Percentiles rank a stretch among this genome's conserved stretches.
Conservation (phyloP, 2,797 vertebrate species). For the Enteromius treurensis region DNA sequence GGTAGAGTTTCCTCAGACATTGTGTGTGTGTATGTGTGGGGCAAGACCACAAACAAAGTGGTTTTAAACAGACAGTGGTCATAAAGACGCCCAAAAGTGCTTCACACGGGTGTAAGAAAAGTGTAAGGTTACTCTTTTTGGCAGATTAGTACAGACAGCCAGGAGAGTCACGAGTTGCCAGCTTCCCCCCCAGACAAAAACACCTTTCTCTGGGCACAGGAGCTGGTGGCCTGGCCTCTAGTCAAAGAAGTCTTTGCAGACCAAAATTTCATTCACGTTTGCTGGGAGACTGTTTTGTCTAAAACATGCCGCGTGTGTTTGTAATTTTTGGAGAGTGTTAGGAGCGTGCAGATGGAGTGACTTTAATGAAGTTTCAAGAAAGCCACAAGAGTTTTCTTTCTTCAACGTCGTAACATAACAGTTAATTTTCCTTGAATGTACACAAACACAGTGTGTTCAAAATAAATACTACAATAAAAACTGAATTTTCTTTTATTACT, state of each 20-base stretch:
- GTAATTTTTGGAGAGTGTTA: conserved; percentile 77
- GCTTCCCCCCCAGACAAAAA: conserved; percentile 79
- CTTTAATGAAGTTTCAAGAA: conserved; percentile 34
- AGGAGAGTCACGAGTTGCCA: conserved; percentile 63
- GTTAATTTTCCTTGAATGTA: conserved; percentile 28
- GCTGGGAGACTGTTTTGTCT: conserved; percentile 78
- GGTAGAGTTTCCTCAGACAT: conserved; percentile 53
- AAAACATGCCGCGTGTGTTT: conserved; percentile 69
- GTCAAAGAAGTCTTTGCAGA: conserved; percentile 69
- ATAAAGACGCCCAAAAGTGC: conserved; percentile 75
- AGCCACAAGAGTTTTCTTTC: conserved; percentile 56
- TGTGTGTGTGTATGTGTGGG: conserved; percentile 62
- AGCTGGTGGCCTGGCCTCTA: conserved; percentile 71
- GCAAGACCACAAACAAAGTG: conserved; percentile 62
- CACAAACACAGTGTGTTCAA: background rate
- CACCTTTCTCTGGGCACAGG: conserved; percentile 76
- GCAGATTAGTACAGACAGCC: conserved; percentile 66
- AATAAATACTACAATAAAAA: conserved; percentile 27
- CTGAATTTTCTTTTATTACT: too few species aligned
- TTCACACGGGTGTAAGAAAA: conserved; percentile 78
- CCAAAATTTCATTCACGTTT: conserved; percentile 70
- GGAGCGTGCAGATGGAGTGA: conserved; percentile 66
- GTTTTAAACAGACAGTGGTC: conserved; percentile 70
- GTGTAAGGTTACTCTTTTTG: conserved; percentile 73
- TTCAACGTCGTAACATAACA: conserved; percentile 37